phyloP scores from a whole-genome alignment of 2,113 vertebrate genomes.

The Gymnarchus niloticus region DNA sequence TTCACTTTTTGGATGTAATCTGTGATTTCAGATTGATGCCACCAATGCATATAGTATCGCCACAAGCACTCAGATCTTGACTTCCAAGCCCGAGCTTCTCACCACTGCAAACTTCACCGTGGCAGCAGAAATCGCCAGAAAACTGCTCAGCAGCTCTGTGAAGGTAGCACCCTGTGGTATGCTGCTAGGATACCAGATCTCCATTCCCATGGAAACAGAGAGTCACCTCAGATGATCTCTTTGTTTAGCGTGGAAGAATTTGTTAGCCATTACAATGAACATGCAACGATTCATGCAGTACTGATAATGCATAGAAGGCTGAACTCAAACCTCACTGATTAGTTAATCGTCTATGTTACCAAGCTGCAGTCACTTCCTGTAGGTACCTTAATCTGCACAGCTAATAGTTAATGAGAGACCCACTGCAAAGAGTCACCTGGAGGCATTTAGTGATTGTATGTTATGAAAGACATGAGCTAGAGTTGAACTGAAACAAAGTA shows the following conservation, averaged over 20 bases:
- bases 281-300: not conserved
- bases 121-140: constrained; percentile 28
- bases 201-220: not conserved
- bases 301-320: not conserved
- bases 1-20: not conserved
- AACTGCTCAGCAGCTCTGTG: constrained; percentile 1
- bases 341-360: not conserved
- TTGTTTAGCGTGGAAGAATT: not conserved
- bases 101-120: constrained; percentile 31
- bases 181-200: not conserved
- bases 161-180: constrained; percentile 16
- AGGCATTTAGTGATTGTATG: not conserved
- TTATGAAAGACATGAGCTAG: not conserved
- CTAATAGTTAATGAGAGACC: not conserved
- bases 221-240: not conserved
- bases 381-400: not conserved
- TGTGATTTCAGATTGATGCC: not conserved
- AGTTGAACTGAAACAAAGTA: not conserved
- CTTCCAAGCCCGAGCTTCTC: constrained; percentile 31
- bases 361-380: not conserved
- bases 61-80: constrained; percentile 39
- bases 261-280: not conserved
- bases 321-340: not conserved
- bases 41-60: not conserved
- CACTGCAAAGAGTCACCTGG: not conserved